Percentiles rank a stretch among this genome's conserved stretches.
Evolutionary conservation across 64 coral and sea anemone species (phyloP).

Genomic region (Dendronephthya gigantea): DNA sequence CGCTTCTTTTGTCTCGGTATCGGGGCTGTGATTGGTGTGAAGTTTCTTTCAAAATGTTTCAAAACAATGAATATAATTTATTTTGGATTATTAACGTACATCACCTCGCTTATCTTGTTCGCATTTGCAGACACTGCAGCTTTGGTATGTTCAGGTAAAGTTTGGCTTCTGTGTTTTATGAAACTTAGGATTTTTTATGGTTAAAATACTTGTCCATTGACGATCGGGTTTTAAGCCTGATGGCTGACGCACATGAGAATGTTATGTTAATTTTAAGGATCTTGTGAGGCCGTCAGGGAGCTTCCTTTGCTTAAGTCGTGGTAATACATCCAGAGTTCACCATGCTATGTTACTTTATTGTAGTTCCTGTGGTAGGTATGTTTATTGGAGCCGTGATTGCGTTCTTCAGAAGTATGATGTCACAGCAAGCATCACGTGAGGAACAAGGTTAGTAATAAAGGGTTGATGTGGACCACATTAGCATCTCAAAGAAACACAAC

Average conservation of each 20-base stretch:
- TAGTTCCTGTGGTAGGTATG: constrained; percentile 75
- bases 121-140: constrained; percentile 54
- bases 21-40: constrained; percentile 59
- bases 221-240: too few relatives aligned
- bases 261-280: too few relatives aligned
- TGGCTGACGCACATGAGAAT: too few relatives aligned
- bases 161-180: background rate
- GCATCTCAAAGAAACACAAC: background rate
- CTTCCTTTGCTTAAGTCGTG: too few relatives aligned
- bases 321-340: too few relatives aligned
- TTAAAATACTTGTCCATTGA: too few relatives aligned
- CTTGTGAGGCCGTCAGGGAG: too few relatives aligned
- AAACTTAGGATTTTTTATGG: background rate
- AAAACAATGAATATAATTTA: constrained; percentile 39
- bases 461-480: background rate
- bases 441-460: constrained; percentile 50
- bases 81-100: constrained; percentile 62
- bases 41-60: constrained; percentile 45
- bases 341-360: too few relatives aligned
- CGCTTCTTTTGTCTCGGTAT: constrained; percentile 76
- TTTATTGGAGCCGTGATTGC: constrained; percentile 63
- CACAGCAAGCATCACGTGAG: constrained; percentile 44
- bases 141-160: constrained; percentile 75
- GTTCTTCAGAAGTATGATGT: constrained; percentile 90
- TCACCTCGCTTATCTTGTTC: constrained; percentile 56